These are phyloP conservation scores for Poecilia gillii DNA, from an alignment of 2,797 vertebrate species.

Conservation along the genomic window DNA sequence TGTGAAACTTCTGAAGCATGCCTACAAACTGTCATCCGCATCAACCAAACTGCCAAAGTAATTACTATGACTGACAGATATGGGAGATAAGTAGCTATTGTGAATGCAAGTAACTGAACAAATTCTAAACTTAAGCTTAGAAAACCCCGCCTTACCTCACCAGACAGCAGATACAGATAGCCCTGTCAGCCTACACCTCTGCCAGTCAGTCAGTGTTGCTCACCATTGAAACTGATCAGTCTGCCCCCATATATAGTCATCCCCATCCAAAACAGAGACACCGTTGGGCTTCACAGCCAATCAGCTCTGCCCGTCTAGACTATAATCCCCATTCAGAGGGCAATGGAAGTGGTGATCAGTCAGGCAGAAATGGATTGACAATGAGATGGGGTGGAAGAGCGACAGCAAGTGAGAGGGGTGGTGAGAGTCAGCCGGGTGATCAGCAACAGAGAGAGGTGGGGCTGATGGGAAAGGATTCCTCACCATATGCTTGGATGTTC, in stretches of 20 bases:
- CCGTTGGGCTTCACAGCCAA: slow-evolving; percentile 64
- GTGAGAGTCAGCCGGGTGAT: slow-evolving; percentile 71
- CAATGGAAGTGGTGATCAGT: slow-evolving; percentile 49
- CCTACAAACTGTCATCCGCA: background rate
- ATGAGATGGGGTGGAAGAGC: slow-evolving; percentile 50
- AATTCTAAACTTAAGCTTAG: background rate
- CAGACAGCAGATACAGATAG: slow-evolving; percentile 28
- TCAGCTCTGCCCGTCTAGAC: slow-evolving; percentile 71
- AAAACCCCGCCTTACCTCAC: slow-evolving; percentile 51
- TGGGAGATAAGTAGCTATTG: background rate
- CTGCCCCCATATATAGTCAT: slow-evolving; percentile 66
- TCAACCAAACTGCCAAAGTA: slow-evolving; percentile 9
- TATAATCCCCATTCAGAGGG: slow-evolving; percentile 69
- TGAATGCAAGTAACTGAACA: background rate
- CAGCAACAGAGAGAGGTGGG: slow-evolving; percentile 23
- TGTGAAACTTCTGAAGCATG: slow-evolving; percentile 11
- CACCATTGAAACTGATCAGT: slow-evolving; percentile 73
- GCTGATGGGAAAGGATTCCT: slow-evolving; percentile 9
- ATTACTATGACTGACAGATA: background rate
- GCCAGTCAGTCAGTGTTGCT: slow-evolving; percentile 55
- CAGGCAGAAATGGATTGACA: slow-evolving; percentile 73
- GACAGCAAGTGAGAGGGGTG: slow-evolving; percentile 30
- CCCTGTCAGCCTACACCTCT: slow-evolving; percentile 54
- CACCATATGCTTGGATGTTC: slow-evolving; percentile 79
- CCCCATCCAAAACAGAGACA: slow-evolving; percentile 63